Percentiles rank a stretch among this genome's conserved stretches.
These are phyloP conservation scores for Macquaria ambigua DNA, from an alignment of 2,113 vertebrate genomes.

Conservation along the genomic window DNA sequence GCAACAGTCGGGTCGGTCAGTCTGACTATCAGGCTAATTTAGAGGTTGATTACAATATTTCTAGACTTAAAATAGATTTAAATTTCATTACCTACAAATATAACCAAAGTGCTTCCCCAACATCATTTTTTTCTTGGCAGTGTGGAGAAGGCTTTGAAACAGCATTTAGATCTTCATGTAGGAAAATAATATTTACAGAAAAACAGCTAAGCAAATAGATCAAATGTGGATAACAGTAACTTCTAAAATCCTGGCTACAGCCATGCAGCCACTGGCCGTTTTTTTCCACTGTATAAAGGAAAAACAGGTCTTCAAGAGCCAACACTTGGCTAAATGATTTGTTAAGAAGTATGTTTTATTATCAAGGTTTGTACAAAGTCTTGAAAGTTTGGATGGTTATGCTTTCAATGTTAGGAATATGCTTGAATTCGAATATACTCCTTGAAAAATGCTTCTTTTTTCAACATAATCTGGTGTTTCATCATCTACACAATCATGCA, in stretches of 20 bases:
- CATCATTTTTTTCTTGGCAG: not conserved
- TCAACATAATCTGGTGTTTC: no score
- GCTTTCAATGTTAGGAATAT: no score
- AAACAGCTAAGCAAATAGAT: no score
- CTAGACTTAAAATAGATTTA: not conserved
- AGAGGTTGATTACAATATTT: not conserved
- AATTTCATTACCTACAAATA: not conserved
- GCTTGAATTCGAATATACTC: no score
- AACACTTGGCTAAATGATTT: not conserved
- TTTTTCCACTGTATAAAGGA: no score
- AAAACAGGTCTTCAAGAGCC: not conserved
- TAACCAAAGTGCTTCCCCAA: not conserved
- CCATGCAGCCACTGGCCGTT: no score
- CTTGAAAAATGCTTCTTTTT: no score
- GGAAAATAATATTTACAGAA: not conserved
- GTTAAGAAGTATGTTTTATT: not conserved
- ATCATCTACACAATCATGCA: no score
- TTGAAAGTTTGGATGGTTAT: no score
- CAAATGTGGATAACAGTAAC: no score
- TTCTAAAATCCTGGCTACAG: not conserved
- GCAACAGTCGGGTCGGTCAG: not conserved
- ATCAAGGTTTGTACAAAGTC: no score
- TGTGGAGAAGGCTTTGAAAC: not conserved
- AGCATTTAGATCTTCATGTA: not conserved
- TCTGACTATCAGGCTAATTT: not conserved